phyloP scores from a whole-genome alignment of 30 jellyfish, hydroid and myxozoan genomes.

The Turritopsis rubra region DNA sequence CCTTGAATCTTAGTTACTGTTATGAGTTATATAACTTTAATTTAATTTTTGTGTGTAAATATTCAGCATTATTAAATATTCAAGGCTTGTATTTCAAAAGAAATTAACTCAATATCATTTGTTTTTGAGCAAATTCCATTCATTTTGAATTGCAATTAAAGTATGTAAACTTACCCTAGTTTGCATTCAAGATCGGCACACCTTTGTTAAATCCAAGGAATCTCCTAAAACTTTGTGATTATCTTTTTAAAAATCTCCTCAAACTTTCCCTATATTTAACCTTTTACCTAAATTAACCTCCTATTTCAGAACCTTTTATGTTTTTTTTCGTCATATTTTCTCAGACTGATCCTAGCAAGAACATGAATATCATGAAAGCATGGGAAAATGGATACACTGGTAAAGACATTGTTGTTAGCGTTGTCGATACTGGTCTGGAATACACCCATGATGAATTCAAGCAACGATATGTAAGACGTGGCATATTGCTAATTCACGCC shows the following conservation, averaged over 20 bases:
- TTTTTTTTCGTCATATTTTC: not conserved
- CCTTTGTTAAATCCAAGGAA: too few species aligned
- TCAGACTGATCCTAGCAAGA: not conserved
- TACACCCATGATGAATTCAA: slow-evolving; percentile 19
- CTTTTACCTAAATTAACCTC: too few species aligned
- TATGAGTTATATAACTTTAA: too few species aligned
- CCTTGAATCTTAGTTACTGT: too few species aligned
- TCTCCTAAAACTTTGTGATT: too few species aligned
- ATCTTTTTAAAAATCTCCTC: too few species aligned
- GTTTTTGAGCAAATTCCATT: not conserved
- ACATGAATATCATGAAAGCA: slow-evolving; percentile 47
- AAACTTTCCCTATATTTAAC: too few species aligned
- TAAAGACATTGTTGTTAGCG: slow-evolving; percentile 40
- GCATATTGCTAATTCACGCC: not conserved
- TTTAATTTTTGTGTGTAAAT: too few species aligned
- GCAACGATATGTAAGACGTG: slow-evolving; percentile 32
- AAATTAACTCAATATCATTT: too few species aligned
- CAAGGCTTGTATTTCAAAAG: not conserved
- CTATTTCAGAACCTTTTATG: not conserved
- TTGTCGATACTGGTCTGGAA: slow-evolving; percentile 46
- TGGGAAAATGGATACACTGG: slow-evolving; percentile 65
- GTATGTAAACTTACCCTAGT: not conserved
- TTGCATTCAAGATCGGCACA: not conserved
- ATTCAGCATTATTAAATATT: too few species aligned
- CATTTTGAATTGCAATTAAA: not conserved